Evolutionary conservation across 2,888 invertebrate genomes (phyloP).

Genomic region (Bursaphelenchus okinawaensis): DNA sequence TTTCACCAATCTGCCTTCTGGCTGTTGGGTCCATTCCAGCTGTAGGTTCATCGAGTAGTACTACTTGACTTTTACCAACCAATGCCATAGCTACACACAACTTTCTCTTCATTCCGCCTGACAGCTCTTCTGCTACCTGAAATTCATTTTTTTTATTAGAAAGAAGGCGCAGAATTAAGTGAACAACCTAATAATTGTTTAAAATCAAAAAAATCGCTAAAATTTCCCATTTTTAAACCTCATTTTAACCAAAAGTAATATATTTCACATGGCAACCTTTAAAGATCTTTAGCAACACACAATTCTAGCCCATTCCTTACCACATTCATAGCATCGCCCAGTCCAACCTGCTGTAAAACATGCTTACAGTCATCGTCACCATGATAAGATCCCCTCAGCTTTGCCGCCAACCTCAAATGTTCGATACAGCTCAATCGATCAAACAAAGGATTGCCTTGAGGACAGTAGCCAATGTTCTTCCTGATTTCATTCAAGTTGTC

Average conservation of each 20-base stretch:
- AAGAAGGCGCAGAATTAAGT: neutral
- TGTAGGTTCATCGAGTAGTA: constrained; percentile 52
- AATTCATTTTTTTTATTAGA: neutral
- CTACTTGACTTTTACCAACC: constrained; percentile 38
- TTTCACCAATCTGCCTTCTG: constrained; percentile 30
- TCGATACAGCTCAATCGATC: constrained; percentile 45
- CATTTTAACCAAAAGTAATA: too few species aligned
- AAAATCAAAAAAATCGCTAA: neutral
- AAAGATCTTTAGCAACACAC: too few species aligned
- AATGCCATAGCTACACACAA: constrained; percentile 50
- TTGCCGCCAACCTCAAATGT: constrained; percentile 38
- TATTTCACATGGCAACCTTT: too few species aligned
- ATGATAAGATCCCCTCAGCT: neutral
- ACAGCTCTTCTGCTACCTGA: constrained; percentile 31
- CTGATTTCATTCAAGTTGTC: constrained; percentile 29
- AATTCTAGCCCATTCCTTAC: constrained; percentile 18
- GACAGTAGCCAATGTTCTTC: constrained; percentile 42
- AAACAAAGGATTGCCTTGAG: constrained; percentile 50
- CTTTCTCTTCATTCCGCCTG: constrained; percentile 53
- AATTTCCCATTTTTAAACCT: neutral
- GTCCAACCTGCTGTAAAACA: constrained; percentile 30
- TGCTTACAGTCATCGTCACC: constrained; percentile 24
- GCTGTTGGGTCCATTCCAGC: constrained; percentile 38
- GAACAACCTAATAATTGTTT: neutral
- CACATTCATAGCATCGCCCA: constrained; percentile 32